Conservation (phyloP, 2,113 vertebrate genomes). For the Ursus arctos region DNA sequence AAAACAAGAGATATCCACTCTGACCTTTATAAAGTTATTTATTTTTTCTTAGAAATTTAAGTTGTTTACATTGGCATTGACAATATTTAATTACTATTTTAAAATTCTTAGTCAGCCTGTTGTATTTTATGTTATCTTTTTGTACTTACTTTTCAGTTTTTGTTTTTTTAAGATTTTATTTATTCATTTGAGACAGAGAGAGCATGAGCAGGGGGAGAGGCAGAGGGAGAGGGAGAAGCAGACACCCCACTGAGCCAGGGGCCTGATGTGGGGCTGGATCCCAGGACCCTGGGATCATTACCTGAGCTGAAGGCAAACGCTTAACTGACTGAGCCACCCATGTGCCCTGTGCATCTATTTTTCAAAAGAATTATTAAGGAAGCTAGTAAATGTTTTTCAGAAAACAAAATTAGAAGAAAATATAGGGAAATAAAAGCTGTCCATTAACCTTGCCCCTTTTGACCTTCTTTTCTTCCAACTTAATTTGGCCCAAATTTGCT, state of each 20-base stretch:
- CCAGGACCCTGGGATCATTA: too few relatives aligned
- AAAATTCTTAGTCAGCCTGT: neutral
- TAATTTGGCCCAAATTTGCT: neutral
- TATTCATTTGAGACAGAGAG: neutral
- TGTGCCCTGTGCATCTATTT: neutral
- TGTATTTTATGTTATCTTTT: neutral
- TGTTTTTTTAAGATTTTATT: neutral
- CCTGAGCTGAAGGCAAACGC: too few relatives aligned
- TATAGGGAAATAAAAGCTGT: neutral
- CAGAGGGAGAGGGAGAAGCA: too few relatives aligned
- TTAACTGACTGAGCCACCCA: neutral
- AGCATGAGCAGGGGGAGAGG: too few relatives aligned
- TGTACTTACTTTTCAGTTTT: neutral
- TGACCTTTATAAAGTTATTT: neutral
- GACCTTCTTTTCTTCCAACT: neutral
- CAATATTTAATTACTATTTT: slow-evolving; percentile 3
- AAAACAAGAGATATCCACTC: neutral
- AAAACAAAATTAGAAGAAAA: slow-evolving; percentile 43
- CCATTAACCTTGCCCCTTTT: neutral
- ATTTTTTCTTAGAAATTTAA: neutral
- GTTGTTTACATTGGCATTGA: neutral
- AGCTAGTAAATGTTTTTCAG: slow-evolving; percentile 2
- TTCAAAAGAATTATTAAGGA: neutral
- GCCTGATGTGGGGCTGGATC: too few relatives aligned
- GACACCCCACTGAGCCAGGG: too few relatives aligned